These are phyloP conservation scores for Rhipidura dahli DNA, from an alignment of 2,113 vertebrate genomes.

Conservation along the genomic window DNA sequence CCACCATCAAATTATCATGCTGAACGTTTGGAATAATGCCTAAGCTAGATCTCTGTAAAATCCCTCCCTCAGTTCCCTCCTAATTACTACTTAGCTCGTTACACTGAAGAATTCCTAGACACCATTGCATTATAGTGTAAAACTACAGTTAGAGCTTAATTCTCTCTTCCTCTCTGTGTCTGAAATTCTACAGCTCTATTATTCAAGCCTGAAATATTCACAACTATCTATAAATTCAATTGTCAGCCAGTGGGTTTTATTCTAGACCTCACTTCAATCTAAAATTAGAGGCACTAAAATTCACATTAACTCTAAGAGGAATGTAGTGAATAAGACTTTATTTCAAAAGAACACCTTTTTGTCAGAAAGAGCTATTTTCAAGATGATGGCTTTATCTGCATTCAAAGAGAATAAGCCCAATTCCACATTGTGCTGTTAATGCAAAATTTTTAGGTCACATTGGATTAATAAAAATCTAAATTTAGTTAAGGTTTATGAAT, in stretches of 20 bases:
- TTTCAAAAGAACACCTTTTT: slow-evolving; percentile 92
- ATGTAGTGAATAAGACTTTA: slow-evolving; percentile 89
- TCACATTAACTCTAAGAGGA: slow-evolving; percentile 89
- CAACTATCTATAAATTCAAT: slow-evolving; percentile 97
- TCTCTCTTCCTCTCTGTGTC: slow-evolving; percentile 81
- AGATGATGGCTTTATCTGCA: slow-evolving; percentile 97
- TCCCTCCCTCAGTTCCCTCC: slow-evolving; percentile 58
- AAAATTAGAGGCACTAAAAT: slow-evolving; percentile 96
- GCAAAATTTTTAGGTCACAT: slow-evolving; percentile 84
- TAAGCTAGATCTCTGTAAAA: slow-evolving; percentile 50
- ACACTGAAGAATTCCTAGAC: slow-evolving; percentile 67
- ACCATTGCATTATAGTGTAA: slow-evolving; percentile 69
- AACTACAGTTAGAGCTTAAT: slow-evolving; percentile 73
- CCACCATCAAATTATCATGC: slow-evolving; percentile 4
- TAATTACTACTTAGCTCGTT: slow-evolving; percentile 75
- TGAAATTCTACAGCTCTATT: slow-evolving; percentile 91
- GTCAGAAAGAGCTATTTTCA: slow-evolving; percentile 92
- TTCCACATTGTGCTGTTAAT: slow-evolving; percentile 90
- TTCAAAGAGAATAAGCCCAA: slow-evolving; percentile 82
- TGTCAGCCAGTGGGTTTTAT: slow-evolving; percentile 90
- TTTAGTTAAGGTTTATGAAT: slow-evolving; percentile 77
- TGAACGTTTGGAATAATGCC: slow-evolving; percentile 26
- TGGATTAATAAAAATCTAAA: slow-evolving; percentile 81
- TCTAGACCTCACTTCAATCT: slow-evolving; percentile 88
- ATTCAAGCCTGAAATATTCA: slow-evolving; percentile 94